Conservation (phyloP, 2,888 invertebrate species). For the Luffia ferchaultella region DNA sequence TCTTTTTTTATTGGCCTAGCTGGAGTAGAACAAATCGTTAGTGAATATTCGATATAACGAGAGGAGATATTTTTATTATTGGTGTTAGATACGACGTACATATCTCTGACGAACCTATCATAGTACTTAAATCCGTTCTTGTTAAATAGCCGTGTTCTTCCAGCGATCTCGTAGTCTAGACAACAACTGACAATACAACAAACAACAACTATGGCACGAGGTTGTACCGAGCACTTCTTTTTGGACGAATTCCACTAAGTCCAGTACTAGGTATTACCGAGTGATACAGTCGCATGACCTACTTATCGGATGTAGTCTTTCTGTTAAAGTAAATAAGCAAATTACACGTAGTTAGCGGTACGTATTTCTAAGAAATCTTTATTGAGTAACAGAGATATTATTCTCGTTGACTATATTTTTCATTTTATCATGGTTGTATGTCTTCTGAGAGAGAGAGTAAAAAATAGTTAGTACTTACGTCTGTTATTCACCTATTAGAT, state of each 20-base stretch:
- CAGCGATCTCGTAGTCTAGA: slow-evolving; percentile 42
- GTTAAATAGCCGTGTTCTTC: slow-evolving; percentile 54
- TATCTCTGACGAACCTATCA: slow-evolving; percentile 38
- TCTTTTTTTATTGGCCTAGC: neutral
- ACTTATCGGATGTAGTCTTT: neutral
- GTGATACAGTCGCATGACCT: neutral
- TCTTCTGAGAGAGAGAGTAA: slow-evolving; percentile 49
- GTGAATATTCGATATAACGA: slow-evolving; percentile 39
- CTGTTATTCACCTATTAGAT: slow-evolving; percentile 29
- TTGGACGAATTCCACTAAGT: neutral
- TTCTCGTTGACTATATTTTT: slow-evolving; percentile 6
- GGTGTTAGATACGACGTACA: slow-evolving; percentile 44
- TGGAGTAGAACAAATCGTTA: slow-evolving; percentile 17
- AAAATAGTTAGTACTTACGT: slow-evolving; percentile 24
- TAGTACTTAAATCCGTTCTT: slow-evolving; percentile 32
- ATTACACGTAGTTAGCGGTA: neutral
- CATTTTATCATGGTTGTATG: slow-evolving; percentile 32
- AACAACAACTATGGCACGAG: neutral
- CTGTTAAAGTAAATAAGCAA: neutral
- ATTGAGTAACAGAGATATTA: neutral
- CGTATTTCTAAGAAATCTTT: neutral
- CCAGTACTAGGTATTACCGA: neutral
- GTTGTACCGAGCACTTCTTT: neutral
- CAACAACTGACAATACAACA: neutral
- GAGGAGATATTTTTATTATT: slow-evolving; percentile 31